Base-by-base conservation (phyloP, 2,797 vertebrate species). In the Etheostoma perlongum region DNA sequence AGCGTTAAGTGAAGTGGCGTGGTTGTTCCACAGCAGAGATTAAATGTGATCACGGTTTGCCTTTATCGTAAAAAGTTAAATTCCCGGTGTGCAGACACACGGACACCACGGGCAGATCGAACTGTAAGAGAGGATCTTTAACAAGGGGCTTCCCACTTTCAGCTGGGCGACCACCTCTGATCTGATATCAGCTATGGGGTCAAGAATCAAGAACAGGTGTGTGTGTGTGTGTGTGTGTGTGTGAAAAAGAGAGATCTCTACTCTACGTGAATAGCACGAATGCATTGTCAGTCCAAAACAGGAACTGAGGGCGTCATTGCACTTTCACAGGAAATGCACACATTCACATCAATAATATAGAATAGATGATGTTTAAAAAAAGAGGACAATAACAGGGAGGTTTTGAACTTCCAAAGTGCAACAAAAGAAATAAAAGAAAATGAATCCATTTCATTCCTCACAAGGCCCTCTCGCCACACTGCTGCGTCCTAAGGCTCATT, bases 401-500 rank as follows among this genome's bases (percentile, higher is more conserved):
- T 48, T 72, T 68, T 55, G 4, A 76, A 71, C 67, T 84, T 78
- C 53, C 63, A 84, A 82, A 74, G 68, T 42, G 84, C 81, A 81
- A 77, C 63, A 86, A 77, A 82, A 86, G 75, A 67, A 81, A 79
- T 12, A 44, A 12, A 78, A 71, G 58, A 87, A 90, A 91, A 85
- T 79, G 49, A 86, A 89, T 89, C 70, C 33, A 82, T 90, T 91
- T 87, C 27, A 75, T 84, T 85, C 87, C 53, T 78, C 68, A 33
- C 71, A 66, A 64, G 80, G 79, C 71, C 75, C 83, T 92, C 82
- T 88, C 82, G 89, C 88, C 93, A 82, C 90, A 88, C 92, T 57
- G 59, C 78, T 70, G 71, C 95, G 83, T 96, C 91, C 90, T 92
- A 74, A 93, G 94, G 91, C 93, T 96, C 94, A 87, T 96, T 96